phyloP scores from a whole-genome alignment of 2,888 invertebrate species.

The Adela reaumurella region DNA sequence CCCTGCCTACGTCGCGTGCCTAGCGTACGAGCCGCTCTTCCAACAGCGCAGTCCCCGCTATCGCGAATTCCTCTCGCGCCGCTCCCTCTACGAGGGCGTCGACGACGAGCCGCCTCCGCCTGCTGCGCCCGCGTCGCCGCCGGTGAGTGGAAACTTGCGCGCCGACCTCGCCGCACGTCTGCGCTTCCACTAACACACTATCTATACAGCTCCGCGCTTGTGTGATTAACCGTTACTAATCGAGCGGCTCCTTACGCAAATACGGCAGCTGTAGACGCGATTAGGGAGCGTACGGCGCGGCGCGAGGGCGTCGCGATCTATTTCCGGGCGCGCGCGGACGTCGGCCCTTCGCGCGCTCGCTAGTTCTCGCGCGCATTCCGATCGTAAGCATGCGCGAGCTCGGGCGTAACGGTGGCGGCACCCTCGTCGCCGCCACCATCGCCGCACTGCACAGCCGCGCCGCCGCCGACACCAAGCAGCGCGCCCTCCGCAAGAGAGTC shows the following conservation, averaged over 20 bases:
- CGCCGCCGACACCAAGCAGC: slow-evolving; percentile 32
- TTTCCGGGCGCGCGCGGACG: slow-evolving; percentile 50
- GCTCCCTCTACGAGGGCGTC: slow-evolving; percentile 47
- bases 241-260: not conserved
- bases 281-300: slow-evolving; percentile 28
- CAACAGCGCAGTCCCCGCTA: not conserved
- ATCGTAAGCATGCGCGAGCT: slow-evolving; percentile 52
- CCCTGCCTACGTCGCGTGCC: slow-evolving; percentile 17
- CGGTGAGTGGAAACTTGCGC: slow-evolving; percentile 37
- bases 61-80: slow-evolving; percentile 19
- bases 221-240: not conserved
- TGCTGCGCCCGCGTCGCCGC: no score
- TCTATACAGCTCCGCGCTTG: not conserved
- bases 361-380: slow-evolving; percentile 41
- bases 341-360: slow-evolving; percentile 34
- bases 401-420: slow-evolving; percentile 46
- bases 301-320: slow-evolving; percentile 42
- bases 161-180: slow-evolving; percentile 25
- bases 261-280: not conserved
- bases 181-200: slow-evolving; percentile 5
- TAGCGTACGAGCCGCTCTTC: not conserved
- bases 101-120: slow-evolving; percentile 22
- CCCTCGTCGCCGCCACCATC: slow-evolving; percentile 59
- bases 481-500: slow-evolving; percentile 8
- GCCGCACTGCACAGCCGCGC: slow-evolving; percentile 44